Evolutionary conservation across 2,888 invertebrate species (phyloP), one percentile per base, ranked within the genome.

Genomic region (Tortrix viridana): DNA sequence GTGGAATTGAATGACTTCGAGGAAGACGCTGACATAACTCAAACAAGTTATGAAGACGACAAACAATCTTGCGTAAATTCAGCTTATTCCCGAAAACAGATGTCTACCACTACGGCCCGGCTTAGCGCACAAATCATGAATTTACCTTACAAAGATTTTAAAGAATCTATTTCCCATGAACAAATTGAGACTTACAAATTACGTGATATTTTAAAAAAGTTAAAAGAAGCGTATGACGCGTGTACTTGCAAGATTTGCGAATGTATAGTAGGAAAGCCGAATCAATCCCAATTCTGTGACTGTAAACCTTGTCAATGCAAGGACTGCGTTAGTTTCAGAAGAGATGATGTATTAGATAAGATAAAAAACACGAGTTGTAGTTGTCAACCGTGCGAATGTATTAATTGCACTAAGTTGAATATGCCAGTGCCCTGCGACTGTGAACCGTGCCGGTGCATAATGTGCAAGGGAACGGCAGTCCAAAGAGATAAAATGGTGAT

Each of bases 201-300:
- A 41, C 67, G 68, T 44, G 81, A 89, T 62, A 77, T 89, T 60
- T 67, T 85, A 5, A 74, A 72, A 41, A 81, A 73, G 73, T 73
- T 89, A 47, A 85, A 82, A 72, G 84, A 88, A 66, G 78, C 79
- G 16, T 89, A 86, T 53, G 76, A 82, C 50, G 85, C 82, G 0
- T 90, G 90, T 53, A 86, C 80, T 72, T 89, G 90, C 65, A 88
- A 82, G 79, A 78, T 88, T 26, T 90, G 89, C 57, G 84, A 88
- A 69, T 90, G 89, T 50, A 70, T 86, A 18, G 67, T 63, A 20
- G 71, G 69, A 6, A 77, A 70, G 68, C 46, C 57, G 3, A 3
- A 41, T 6, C 52, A 52, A 3, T 65, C 47, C 12, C 47, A 52
- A 46, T 18, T 14, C 12, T 69, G 70, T 22, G 57, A 67, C 38